phyloP scores from a whole-genome alignment of 2,888 invertebrate species.

The Pheosia gnoma region DNA sequence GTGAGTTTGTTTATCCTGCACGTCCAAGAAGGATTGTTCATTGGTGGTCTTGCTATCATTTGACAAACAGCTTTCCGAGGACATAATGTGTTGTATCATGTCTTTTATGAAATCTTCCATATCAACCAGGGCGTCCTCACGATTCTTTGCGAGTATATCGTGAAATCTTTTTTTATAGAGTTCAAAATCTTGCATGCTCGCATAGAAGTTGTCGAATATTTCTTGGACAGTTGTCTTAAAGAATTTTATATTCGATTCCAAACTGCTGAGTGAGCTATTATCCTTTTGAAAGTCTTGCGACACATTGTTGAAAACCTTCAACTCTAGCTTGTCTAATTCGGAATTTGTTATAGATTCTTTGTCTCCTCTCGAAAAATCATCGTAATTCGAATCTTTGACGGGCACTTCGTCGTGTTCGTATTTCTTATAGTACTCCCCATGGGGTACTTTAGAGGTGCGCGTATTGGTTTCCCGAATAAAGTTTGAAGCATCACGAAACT shows the following conservation, averaged over 20 bases:
- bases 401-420: constrained; percentile 67
- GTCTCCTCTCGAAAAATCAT: constrained; percentile 23
- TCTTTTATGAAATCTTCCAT: constrained; percentile 74
- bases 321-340: constrained; percentile 62
- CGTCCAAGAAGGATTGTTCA: constrained; percentile 13
- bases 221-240: constrained; percentile 69
- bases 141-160: constrained; percentile 63
- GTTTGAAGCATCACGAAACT: neutral
- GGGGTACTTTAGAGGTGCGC: constrained; percentile 14
- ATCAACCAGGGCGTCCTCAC: constrained; percentile 56
- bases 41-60: constrained; percentile 28
- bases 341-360: constrained; percentile 57
- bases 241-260: constrained; percentile 69
- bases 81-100: constrained; percentile 68
- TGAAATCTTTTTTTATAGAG: constrained; percentile 65
- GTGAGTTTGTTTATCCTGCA: constrained; percentile 17
- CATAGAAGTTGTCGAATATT: constrained; percentile 69
- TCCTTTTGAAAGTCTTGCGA: constrained; percentile 62
- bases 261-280: constrained; percentile 46
- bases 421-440: constrained; percentile 61
- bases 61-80: constrained; percentile 51
- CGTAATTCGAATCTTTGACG: constrained; percentile 55
- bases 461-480: constrained; percentile 8
- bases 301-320: constrained; percentile 56
- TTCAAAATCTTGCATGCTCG: constrained; percentile 66